A percentile compares a stretch with the other conserved stretches of the same genome.
These are phyloP conservation scores for Neomonachus schauinslandi DNA, from an alignment of 2,113 vertebrate genomes.

Conservation along the genomic window DNA sequence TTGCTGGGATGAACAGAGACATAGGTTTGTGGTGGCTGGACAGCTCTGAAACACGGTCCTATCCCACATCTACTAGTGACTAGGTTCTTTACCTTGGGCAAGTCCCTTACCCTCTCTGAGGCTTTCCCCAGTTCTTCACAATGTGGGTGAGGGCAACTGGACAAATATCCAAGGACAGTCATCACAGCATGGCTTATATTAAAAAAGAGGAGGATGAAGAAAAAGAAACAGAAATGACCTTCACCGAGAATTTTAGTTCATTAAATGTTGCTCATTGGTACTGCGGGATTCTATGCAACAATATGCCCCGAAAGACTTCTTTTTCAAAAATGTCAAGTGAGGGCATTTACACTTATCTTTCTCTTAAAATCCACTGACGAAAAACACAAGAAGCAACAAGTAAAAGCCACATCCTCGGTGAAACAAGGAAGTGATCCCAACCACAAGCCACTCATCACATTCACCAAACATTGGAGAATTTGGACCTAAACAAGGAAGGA, in stretches of 20 bases:
- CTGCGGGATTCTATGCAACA: background rate
- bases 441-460: background rate
- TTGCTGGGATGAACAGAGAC: background rate
- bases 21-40: background rate
- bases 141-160: background rate
- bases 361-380: background rate
- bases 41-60: background rate
- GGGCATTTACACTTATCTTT: conserved; percentile 23
- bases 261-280: background rate
- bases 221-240: background rate
- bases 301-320: background rate
- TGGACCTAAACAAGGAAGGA: background rate
- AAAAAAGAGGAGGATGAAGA: background rate
- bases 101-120: background rate
- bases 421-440: background rate
- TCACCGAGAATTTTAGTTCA: background rate
- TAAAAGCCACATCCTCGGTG: background rate
- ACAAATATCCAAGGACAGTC: background rate
- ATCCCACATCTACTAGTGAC: background rate
- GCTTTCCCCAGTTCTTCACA: background rate
- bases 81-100: background rate
- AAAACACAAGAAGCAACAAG: background rate
- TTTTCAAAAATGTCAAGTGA: conserved; percentile 25
- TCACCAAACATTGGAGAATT: background rate
- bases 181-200: background rate